A percentile compares a stretch with the other conserved stretches of the same genome.
Conservation (phyloP, 2,113 vertebrate genomes). For the Crotalus horridus region DNA sequence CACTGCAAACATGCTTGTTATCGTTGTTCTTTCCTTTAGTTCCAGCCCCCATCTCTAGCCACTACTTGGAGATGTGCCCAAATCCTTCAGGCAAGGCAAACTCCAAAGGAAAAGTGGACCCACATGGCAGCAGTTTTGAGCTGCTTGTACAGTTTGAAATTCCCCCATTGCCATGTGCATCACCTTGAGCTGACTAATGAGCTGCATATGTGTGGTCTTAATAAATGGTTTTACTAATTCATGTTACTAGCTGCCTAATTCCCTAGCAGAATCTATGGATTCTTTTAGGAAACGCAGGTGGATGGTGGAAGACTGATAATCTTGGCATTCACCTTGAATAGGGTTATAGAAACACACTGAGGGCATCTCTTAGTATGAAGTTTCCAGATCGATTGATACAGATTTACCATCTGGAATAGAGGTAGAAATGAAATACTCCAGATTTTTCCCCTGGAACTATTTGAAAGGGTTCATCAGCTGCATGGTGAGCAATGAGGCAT, state of each 20-base stretch:
- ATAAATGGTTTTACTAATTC: neutral
- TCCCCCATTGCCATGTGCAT: rapidly evolving
- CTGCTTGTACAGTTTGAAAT: rapidly evolving
- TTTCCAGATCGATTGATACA: neutral
- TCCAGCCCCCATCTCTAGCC: neutral
- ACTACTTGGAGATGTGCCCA: neutral
- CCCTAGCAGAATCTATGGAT: rapidly evolving
- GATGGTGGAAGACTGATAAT: neutral
- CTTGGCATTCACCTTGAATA: neutral
- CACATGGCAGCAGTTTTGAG: conserved; percentile 10
- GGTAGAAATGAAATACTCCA: neutral
- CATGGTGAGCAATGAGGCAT: neutral
- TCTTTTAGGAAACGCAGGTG: neutral
- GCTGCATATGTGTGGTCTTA: neutral
- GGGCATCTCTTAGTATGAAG: neutral
- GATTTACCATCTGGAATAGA: neutral
- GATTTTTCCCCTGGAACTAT: neutral
- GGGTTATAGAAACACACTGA: neutral
- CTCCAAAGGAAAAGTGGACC: neutral
- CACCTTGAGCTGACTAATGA: neutral
- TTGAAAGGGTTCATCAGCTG: neutral
- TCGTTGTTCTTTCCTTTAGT: neutral
- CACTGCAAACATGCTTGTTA: neutral
- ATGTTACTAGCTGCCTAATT: neutral
- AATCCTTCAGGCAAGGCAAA: neutral